Evolutionary conservation across 2,113 vertebrate species (phyloP), one percentile per base, ranked within the genome.

Genomic region (Antechinus flavipes): DNA sequence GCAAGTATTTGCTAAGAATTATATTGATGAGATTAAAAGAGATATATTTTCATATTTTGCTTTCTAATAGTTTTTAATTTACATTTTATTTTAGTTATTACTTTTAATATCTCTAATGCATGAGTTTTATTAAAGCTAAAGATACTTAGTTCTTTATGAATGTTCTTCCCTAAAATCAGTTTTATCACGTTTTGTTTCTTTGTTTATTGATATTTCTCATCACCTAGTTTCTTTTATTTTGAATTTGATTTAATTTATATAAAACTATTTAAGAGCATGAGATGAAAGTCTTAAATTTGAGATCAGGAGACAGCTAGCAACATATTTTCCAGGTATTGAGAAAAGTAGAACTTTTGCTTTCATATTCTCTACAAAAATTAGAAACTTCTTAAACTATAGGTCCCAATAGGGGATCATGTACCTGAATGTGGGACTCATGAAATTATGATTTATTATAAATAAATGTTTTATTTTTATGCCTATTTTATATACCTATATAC

Each of bases 41-140:
- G 68, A 35, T 3, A 2, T 96, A 95, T 92, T 95, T 23, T 89
- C 89, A 84, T 97, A 46, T 53, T 89, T n/a, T 91, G 92, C 42
- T 54, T 94, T 93, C 96, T 54, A 76, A 96, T 90, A 94, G 35
- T n/a, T 94, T 94, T 94, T 94, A 68, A 54, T 55, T 95, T 92
- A 19, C 54, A 89, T 95, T 91, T 96, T 68, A 56, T 68, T 97
- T 95, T 90, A 89, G 42, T 89, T 89, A 92, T 55, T 90, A 52
- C 42, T 30, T 92, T 92, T 91, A 90, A 95, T 84, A 90, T 95
- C 89, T 93, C 50, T 90, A 50, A 23, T 54, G 90, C 76, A 96
- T 56, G 22, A 94, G 19, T 95, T 22, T 91, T 89, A 76, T 90
- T 95, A 91, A 93, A 95, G 91, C 19, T 94, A 93, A 93, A 27